These are phyloP conservation scores for Zaprionus africanus DNA, from an alignment of 1,140 invertebrate genomes.

Conservation along the genomic window DNA sequence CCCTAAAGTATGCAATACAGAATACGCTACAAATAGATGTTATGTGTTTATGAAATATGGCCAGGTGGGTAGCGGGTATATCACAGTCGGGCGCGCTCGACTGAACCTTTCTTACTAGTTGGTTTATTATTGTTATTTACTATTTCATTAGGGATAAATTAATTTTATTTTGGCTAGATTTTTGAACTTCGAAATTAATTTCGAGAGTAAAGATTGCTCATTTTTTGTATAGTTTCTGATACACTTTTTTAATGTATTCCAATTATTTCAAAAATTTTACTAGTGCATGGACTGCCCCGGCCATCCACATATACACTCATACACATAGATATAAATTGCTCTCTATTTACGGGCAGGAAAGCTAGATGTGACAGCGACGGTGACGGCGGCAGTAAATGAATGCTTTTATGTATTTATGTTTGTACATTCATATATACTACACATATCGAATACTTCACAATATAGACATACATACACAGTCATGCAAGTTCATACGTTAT, in stretches of 20 bases:
- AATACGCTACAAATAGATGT: too few relatives aligned
- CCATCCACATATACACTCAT: neutral
- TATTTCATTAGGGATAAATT: too few relatives aligned
- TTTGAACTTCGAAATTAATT: too few relatives aligned
- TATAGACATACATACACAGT: neutral
- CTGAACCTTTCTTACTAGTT: too few relatives aligned
- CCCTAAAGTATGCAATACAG: too few relatives aligned
- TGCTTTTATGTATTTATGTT: slow-evolving; percentile 1
- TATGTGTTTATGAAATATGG: too few relatives aligned
- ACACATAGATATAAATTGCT: neutral
- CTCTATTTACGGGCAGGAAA: slow-evolving; percentile 2
- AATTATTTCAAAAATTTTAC: neutral
- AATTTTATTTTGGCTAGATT: too few relatives aligned
- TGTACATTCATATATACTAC: neutral
- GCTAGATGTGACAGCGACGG: neutral
- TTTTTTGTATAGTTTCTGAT: too few relatives aligned
- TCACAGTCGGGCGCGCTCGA: too few relatives aligned
- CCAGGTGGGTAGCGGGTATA: too few relatives aligned
- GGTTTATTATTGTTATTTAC: too few relatives aligned
- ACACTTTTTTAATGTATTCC: neutral
- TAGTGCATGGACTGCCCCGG: neutral
- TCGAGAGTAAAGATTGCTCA: too few relatives aligned
- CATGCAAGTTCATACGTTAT: neutral
- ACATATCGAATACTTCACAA: neutral
- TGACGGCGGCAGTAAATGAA: neutral